phyloP scores from a whole-genome alignment of 2,888 invertebrate genomes.

The Philonicus albiceps region DNA sequence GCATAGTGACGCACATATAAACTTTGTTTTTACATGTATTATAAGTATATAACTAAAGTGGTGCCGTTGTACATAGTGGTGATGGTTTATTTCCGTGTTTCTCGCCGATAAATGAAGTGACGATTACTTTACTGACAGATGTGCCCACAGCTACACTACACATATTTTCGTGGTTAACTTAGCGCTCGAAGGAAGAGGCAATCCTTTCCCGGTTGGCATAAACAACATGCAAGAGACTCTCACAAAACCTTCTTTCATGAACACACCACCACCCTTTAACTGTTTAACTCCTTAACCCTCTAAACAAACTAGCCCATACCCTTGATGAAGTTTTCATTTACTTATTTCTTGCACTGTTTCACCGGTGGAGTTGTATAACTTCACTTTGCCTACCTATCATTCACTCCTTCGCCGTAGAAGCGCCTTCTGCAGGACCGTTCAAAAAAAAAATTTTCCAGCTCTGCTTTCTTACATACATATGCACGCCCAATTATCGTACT shows the following conservation, averaged over 20 bases:
- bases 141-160: not conserved
- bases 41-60: constrained; percentile 27
- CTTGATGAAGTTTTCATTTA: not conserved
- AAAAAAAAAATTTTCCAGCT: not conserved
- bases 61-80: constrained; percentile 22
- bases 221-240: not conserved
- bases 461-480: not conserved
- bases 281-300: not conserved
- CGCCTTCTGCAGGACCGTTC: not conserved
- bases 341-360: not conserved
- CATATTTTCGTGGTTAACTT: constrained; percentile 19
- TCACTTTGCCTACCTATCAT: not conserved
- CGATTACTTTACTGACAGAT: constrained; percentile 20
- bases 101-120: constrained; percentile 6
- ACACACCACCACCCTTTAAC: not conserved
- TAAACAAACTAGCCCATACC: not conserved
- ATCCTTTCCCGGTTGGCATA: not conserved
- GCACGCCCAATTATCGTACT: not conserved
- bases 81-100: constrained; percentile 34
- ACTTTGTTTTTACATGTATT: constrained; percentile 26
- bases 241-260: not conserved
- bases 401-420: not conserved
- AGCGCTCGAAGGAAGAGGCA: not conserved
- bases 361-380: constrained; percentile 1
- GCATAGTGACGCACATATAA: constrained; percentile 13